phyloP scores from a whole-genome alignment of 2,888 invertebrate species.

The Drosophila formosana region DNA sequence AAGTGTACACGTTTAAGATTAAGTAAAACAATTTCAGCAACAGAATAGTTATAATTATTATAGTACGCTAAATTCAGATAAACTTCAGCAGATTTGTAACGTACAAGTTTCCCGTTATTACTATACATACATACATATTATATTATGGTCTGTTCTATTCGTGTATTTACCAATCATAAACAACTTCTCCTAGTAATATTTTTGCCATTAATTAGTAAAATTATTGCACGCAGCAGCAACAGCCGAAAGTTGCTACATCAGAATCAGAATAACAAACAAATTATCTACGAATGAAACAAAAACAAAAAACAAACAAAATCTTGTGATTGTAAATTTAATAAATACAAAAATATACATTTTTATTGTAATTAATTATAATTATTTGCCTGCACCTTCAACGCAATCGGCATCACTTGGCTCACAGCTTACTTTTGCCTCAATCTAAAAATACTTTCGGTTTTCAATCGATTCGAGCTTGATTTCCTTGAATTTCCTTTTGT shows the following conservation, averaged over 20 bases:
- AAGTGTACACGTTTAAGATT: slow-evolving; percentile 43
- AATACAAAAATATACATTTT: slow-evolving; percentile 62
- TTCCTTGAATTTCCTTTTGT: slow-evolving; percentile 43
- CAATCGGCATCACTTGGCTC: slow-evolving; percentile 41
- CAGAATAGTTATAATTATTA: slow-evolving; percentile 60
- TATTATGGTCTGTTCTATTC: slow-evolving; percentile 52
- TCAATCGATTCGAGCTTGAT: slow-evolving; percentile 39
- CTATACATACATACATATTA: slow-evolving; percentile 14
- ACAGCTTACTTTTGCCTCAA: slow-evolving; percentile 25
- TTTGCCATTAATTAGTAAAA: slow-evolving; percentile 71
- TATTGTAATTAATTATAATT: slow-evolving; percentile 65
- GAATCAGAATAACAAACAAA: slow-evolving; percentile 48
- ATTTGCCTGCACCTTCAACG: slow-evolving; percentile 40
- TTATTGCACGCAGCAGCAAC: slow-evolving; percentile 64
- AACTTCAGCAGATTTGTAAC: slow-evolving; percentile 50
- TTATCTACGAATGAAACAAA: slow-evolving; percentile 43
- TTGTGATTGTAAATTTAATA: slow-evolving; percentile 80
- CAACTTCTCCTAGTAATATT: slow-evolving; percentile 63
- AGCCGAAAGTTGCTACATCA: slow-evolving; percentile 38
- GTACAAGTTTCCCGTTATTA: slow-evolving; percentile 46
- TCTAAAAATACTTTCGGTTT: background rate
- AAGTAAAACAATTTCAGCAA: slow-evolving; percentile 75
- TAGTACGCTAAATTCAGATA: slow-evolving; percentile 67
- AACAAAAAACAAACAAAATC: slow-evolving; percentile 52
- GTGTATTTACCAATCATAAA: slow-evolving; percentile 48